A percentile compares a stretch with the other conserved stretches of the same genome.
Evolutionary conservation across 2,888 invertebrate genomes (phyloP).

Genomic region (Anthoptus insignis): DNA sequence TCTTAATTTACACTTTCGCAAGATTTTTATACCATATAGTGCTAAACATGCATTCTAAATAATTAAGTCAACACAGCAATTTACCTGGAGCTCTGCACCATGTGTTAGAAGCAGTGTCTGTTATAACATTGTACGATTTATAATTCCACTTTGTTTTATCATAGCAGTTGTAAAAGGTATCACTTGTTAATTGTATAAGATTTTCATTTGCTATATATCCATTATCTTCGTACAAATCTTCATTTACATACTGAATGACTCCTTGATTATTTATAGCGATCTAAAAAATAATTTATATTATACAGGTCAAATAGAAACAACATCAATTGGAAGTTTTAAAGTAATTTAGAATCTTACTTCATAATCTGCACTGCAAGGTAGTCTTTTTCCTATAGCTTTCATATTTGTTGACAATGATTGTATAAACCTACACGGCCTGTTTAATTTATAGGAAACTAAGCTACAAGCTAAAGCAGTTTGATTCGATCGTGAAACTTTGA

Average conservation of each 20-base stretch:
- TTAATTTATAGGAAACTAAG: constrained; percentile 86
- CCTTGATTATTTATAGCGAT: constrained; percentile 86
- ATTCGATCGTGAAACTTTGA: constrained; percentile 88
- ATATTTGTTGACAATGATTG: constrained; percentile 88
- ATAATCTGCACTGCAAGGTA: constrained; percentile 74
- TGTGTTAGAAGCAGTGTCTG: constrained; percentile 56
- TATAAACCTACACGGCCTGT: constrained; percentile 88
- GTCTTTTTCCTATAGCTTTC: constrained; percentile 85
- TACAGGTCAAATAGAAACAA: no score
- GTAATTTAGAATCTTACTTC: constrained; percentile 59
- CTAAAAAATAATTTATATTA: constrained; percentile 47
- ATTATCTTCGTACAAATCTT: constrained; percentile 76
- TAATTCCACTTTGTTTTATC: constrained; percentile 64
- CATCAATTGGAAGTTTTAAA: not conserved
- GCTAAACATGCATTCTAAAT: no score
- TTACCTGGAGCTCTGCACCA: constrained; percentile 59
- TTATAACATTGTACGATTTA: constrained; percentile 59
- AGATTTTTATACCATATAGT: no score
- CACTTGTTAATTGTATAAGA: constrained; percentile 41
- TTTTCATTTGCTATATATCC: constrained; percentile 84
- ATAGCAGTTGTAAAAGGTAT: constrained; percentile 77
- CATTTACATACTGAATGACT: constrained; percentile 87
- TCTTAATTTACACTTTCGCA: no score
- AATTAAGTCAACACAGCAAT: no score
- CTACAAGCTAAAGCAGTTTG: constrained; percentile 88